Base-by-base conservation (phyloP, 2,797 vertebrate species). In the Thalassophryne amazonica region DNA sequence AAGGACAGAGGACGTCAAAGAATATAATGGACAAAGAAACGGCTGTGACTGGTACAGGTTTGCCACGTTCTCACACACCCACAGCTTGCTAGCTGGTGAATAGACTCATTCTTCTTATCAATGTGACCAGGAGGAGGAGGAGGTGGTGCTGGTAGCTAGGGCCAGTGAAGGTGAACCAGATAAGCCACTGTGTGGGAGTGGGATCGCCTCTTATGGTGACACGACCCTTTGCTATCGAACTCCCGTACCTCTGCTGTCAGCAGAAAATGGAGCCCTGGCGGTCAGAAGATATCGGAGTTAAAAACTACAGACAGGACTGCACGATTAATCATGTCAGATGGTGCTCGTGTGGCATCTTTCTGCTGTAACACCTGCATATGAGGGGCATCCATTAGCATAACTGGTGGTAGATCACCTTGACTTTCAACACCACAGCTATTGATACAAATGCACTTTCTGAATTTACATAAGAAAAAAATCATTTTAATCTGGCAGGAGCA, bases 151-250 rank as follows among this genome's bases (percentile, higher is more conserved):
- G 52, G 53, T 2, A 16, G 20, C 4, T 27, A 35, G 33, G 48
- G 60, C 47, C 32, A 12, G 49, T 45, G 58, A 40, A 75, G 69
- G 69, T 81, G 85, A 82, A 76, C 80, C 63, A 80, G 73, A 81
- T 84, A 71, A 40, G 35, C 45, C 46, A 51, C 37, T 18, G 35
- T 34, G 12, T 38, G 14, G 24, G 11, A 58, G 30, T 8, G 41
- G 17, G 31, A 32, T 1, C 11, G 50, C 48, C 55, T 45, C 56
- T 5, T 29, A 50, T 39, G 37, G 48, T 21, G 40, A 46, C 69
- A 59, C 54, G 27, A 42, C 38, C 53, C 30, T 48, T 27, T 4
- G 2, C 46, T 69, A 72, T 77, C 65, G 60, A 9, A 10, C 28
- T 25, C 12, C 32, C 15, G 4, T 21, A 37, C 22, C 9, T 1